Evolutionary conservation across 1,140 invertebrate genomes (phyloP), one percentile per base, ranked within the genome.

Genomic region (Listronotus oregonensis): DNA sequence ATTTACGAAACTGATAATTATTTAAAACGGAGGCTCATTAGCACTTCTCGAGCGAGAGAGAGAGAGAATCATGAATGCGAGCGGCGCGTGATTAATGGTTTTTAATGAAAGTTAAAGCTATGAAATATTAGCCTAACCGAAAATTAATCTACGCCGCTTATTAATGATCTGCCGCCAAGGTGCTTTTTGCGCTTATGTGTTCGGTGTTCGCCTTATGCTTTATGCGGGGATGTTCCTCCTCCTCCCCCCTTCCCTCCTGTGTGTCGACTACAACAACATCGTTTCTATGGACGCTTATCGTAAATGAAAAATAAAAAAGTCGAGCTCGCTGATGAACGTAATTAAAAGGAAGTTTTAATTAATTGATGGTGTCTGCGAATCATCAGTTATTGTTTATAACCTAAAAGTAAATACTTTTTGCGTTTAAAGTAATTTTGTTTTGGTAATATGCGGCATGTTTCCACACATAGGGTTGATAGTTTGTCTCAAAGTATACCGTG

Each of bases 1-100:
- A 47, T 47, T 47, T 58, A 40, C 55, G 21, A 58, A 58, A 58
- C 55, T 43, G 55, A 44, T 34, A 54, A 54, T 54, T 54, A 54
- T 54, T 54, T 54, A 39, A 54, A 54, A 54, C 51, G 51, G 32
- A 27, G 12, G 51, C 51, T 54, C 51, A 54, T 54, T 54, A 54
- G 51, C 51, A 37, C 51, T 54, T 37, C 37, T 27, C 32, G 2
- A n/a, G 12, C 34, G n/a, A 8, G 34, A 1, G 34, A 34, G 9
- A 34, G 8, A 4, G 31, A 39, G n/a, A 54, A 34, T 54, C 14
- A 15, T 39, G 32, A 54, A 54, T 54, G 31, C 50, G 50, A 27
- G 5, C 50, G 7, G 8, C 34, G 34, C 11, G 21, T 54, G 51
- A 54, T 54, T 54, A 54, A 54, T 54, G 51, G 32, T 3, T 54